A percentile compares a stretch with the other conserved stretches of the same genome.
phyloP scores from a whole-genome alignment of 2,888 invertebrate genomes.

The Craniophora ligustri region DNA sequence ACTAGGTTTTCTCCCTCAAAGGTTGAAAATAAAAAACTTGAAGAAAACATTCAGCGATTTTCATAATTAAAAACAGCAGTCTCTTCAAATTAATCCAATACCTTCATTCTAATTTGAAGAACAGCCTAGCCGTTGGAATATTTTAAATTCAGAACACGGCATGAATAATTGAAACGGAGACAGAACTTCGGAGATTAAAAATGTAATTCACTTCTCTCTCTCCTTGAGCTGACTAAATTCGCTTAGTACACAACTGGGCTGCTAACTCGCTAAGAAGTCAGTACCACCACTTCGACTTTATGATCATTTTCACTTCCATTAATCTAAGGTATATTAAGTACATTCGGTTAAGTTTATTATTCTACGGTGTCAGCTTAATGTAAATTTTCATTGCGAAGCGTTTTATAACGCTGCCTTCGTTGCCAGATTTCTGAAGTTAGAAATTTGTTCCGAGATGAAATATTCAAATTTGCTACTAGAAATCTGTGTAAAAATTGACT shows the following conservation, averaged over 20 bases:
- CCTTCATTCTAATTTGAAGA: constrained; percentile 24
- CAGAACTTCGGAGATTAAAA: constrained; percentile 38
- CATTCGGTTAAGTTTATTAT: constrained; percentile 1
- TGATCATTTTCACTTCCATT: constrained; percentile 15
- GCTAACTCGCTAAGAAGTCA: constrained; percentile 12
- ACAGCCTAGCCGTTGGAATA: constrained; percentile 31
- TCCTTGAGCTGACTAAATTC: constrained; percentile 38
- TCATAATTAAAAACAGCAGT: constrained; percentile 7
- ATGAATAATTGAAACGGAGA: constrained; percentile 56
- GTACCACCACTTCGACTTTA: constrained; percentile 4
- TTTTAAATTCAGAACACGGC: constrained; percentile 42
- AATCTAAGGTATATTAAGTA: neutral
- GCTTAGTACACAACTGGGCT: constrained; percentile 27
- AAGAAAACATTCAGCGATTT: neutral
- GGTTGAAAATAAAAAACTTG: neutral
- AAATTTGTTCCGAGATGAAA: too few relatives aligned
- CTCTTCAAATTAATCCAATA: constrained; percentile 23
- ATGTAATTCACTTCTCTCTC: constrained; percentile 42
- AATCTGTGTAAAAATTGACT: too few relatives aligned
- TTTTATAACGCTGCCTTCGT: neutral
- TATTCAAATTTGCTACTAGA: too few relatives aligned
- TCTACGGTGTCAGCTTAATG: neutral
- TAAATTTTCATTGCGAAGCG: neutral
- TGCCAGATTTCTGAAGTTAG: neutral
- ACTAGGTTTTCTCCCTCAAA: too few relatives aligned